Evolutionary conservation across 2,797 vertebrate species (phyloP).

Genomic region (Okamejei kenojei): DNA sequence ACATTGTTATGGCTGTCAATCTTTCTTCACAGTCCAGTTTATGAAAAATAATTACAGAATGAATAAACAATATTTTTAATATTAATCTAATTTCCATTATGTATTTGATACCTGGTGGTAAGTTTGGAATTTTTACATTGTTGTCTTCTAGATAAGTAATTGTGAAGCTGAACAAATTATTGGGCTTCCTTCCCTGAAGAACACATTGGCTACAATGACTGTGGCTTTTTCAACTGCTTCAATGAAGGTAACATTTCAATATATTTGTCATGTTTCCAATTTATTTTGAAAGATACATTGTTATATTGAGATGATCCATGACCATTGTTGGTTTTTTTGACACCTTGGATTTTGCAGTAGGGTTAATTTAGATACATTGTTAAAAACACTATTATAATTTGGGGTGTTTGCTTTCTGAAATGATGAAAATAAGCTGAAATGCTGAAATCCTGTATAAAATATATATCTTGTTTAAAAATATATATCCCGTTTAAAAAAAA

Average conservation of each 20-base stretch:
- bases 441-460: no score
- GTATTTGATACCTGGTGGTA: not conserved
- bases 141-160: constrained; percentile 69
- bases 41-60: not conserved
- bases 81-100: not conserved
- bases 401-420: not conserved
- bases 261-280: constrained; percentile 41
- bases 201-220: constrained; percentile 75
- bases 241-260: constrained; percentile 71
- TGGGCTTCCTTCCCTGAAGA: constrained; percentile 76
- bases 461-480: no score
- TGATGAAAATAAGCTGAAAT: not conserved
- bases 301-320: not conserved
- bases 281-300: not conserved
- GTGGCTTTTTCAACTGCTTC: constrained; percentile 71
- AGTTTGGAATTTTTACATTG: not conserved
- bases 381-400: not conserved
- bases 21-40: not conserved
- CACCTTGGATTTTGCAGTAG: not conserved
- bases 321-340: no score
- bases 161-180: constrained; percentile 75
- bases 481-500: not conserved
- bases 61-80: not conserved
- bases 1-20: not conserved
- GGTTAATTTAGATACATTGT: not conserved